Conservation (phyloP, 2,888 invertebrate genomes). For the Andrena praecox region DNA sequence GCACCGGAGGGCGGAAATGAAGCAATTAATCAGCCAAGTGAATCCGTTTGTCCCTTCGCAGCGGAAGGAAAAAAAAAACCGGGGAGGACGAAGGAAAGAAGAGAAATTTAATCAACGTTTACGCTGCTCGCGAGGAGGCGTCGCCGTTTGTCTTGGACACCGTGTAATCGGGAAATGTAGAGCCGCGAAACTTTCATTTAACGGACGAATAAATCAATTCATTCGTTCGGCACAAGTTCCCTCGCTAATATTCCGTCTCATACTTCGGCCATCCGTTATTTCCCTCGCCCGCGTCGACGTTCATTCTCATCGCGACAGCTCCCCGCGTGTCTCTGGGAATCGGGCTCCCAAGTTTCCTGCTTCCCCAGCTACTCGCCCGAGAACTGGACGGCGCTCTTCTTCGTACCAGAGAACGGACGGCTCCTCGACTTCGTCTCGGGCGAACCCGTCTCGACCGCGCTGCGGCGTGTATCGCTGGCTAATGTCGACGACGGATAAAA, state of each 20-base stretch:
- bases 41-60: slow-evolving; percentile 33
- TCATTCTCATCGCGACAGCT: not conserved
- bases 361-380: not conserved
- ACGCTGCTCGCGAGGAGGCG: not conserved
- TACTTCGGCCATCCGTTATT: slow-evolving; percentile 8
- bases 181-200: slow-evolving; percentile 30
- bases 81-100: not conserved
- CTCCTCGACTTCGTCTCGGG: not conserved
- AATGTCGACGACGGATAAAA: slow-evolving; percentile 57
- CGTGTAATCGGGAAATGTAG: slow-evolving; percentile 4
- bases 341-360: not conserved
- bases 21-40: slow-evolving; percentile 37
- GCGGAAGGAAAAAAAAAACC: not conserved
- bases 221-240: not conserved
- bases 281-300: not conserved
- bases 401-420: not conserved
- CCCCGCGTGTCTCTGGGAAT: not conserved
- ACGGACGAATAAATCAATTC: slow-evolving; percentile 29
- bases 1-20: slow-evolving; percentile 40
- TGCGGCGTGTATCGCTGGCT: slow-evolving; percentile 32
- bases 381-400: not conserved
- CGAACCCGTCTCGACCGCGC: slow-evolving; percentile 4
- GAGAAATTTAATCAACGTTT: slow-evolving; percentile 37
- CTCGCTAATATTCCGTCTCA: slow-evolving; percentile 12
- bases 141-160: slow-evolving; percentile 19